Base-by-base conservation (phyloP, 2,888 invertebrate genomes). In the Microdon myrmicae region DNA sequence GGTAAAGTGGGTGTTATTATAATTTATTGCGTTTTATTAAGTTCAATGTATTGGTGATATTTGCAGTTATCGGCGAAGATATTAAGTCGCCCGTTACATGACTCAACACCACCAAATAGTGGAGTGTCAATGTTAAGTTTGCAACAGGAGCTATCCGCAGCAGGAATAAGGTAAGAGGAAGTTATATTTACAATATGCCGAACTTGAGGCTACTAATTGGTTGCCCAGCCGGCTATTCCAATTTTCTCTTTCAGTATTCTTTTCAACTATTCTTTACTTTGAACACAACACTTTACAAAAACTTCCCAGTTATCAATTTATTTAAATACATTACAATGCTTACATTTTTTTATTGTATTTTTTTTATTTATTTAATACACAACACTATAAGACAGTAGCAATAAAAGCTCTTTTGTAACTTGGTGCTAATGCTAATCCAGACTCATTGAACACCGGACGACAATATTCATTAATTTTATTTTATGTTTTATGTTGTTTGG, bases 11-110 rank as follows among this genome's bases (percentile, higher is more conserved):
- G 8, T 7, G 1, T n/a, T 14, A 9, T 2, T 3, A 22, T 47
- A 6, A 6, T 12, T 28, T 16, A 5, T 17, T 28, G 6, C 29
- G 2, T 22, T 14, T 31, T 22, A 20, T 23, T 23, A 34, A 25
- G 14, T 32, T 25, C 5, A 10, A 25, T 9, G n/a, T 7, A 31
- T 22, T 22, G 31, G 31, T 2, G 22, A 20, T 32, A 4, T 8
- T 47, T 25, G 0, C 20, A 55, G 61, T 20, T 61, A 25, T 67
- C 64, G 2, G 56, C 51, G 4, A 56, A 80, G 77, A 78, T 80
- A 56, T 70, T 77, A 16, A 78, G 79, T 67, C 72, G 78, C 22
- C 79, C 79, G 39, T 60, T 80, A 59, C 75, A 73, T 66, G 80
- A 80, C 67, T 74, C 77, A 12, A 75, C 78, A 2, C 75, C 79